Conservation (phyloP, 2,797 vertebrate genomes). For the Anas acuta region DNA sequence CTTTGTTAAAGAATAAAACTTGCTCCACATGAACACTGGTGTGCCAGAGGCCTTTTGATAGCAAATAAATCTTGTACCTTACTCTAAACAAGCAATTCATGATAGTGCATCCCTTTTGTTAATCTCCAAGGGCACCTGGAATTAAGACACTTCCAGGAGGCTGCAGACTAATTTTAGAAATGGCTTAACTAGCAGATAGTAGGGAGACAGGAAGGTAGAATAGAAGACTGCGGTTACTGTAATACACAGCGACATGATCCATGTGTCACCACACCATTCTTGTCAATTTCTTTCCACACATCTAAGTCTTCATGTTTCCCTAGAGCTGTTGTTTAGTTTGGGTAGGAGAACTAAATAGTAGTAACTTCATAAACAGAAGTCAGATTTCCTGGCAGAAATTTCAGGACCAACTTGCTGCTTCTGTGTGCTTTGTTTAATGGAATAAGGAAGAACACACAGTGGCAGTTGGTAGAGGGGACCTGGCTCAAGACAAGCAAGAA, state of each 20-base stretch:
- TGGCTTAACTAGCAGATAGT: not conserved
- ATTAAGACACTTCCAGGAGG: not conserved
- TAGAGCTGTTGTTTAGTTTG: not conserved
- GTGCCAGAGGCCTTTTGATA: not conserved
- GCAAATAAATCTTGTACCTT: not conserved
- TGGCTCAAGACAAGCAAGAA: not conserved
- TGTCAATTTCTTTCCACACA: not conserved
- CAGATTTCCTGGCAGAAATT: not conserved
- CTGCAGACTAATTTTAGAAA: slow-evolving; percentile 32
- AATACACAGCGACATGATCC: not conserved
- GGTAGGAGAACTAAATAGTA: not conserved
- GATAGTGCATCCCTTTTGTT: not conserved
- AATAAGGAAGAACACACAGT: not conserved
- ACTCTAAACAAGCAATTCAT: not conserved
- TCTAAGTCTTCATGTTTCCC: not conserved
- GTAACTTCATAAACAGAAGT: not conserved
- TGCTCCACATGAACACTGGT: not conserved
- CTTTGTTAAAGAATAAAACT: not conserved
- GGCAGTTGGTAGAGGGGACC: not conserved
- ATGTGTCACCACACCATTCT: not conserved
- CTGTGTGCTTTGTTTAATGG: not conserved
- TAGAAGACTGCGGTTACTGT: not conserved
- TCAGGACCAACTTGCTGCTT: not conserved
- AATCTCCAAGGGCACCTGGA: not conserved
- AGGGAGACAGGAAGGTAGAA: not conserved